Conservation (phyloP, 64 coral and sea anemone genomes). For the Porites lutea region DNA sequence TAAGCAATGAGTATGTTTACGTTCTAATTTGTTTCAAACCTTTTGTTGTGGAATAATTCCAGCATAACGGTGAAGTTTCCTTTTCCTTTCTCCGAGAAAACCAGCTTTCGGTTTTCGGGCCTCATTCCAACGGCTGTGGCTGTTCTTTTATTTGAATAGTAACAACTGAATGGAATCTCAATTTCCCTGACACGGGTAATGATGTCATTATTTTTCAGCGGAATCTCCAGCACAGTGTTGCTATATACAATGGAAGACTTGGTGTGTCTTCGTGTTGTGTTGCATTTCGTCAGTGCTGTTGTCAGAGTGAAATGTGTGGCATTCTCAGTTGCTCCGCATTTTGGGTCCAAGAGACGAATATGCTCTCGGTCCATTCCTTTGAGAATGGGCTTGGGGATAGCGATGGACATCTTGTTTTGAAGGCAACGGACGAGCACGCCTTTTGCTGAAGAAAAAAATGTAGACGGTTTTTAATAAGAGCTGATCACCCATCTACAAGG, state of each 20-base stretch:
- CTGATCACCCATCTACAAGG: too few relatives aligned
- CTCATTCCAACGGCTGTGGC: neutral
- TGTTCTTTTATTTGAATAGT: neutral
- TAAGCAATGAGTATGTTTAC: too few relatives aligned
- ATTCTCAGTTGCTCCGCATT: neutral
- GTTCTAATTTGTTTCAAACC: neutral
- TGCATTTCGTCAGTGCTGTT: neutral
- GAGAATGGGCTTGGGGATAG: neutral
- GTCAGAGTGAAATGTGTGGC: neutral
- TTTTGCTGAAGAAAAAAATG: neutral
- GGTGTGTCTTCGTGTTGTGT: neutral
- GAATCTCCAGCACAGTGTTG: neutral
- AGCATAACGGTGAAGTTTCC: slow-evolving; percentile 7
- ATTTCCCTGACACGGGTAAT: slow-evolving; percentile 3
- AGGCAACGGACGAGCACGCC: neutral
- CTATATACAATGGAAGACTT: neutral
- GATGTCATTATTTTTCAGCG: neutral
- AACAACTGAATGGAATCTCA: slow-evolving; percentile 13
- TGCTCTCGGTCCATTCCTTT: slow-evolving; percentile 6
- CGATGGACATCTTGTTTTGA: slow-evolving; percentile 2
- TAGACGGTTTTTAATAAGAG: too few relatives aligned
- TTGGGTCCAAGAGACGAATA: neutral
- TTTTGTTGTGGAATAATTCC: slow-evolving; percentile 2
- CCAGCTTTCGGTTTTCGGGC: neutral
- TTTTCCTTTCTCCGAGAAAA: slow-evolving; percentile 1